Evolutionary conservation across 2,113 vertebrate genomes (phyloP).

Genomic region (Hirundichthys speculiger): DNA sequence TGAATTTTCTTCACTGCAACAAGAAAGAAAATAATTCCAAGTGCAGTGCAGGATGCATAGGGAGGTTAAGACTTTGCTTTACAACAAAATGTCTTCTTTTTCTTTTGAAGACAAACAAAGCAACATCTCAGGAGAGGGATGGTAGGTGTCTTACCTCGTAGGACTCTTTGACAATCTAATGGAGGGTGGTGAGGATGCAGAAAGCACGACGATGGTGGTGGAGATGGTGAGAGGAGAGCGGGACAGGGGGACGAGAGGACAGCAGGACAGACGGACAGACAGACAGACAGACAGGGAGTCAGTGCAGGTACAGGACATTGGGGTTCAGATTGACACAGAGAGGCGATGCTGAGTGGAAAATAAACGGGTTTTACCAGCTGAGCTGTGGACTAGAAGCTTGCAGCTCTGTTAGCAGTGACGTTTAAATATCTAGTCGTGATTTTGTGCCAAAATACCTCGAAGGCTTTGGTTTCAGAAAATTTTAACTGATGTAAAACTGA

Average conservation of each 20-base stretch:
- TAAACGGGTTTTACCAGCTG: neutral
- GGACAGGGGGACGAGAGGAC: constrained; percentile 80
- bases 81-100: too few relatives aligned
- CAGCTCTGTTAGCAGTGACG: constrained; percentile 4
- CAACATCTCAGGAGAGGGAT: constrained; percentile 70
- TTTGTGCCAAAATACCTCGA: too few relatives aligned
- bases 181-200: constrained; percentile 80
- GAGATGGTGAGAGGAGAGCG: constrained; percentile 76
- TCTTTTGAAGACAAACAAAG: neutral
- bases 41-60: too few relatives aligned
- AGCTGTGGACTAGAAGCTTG: constrained; percentile 10
- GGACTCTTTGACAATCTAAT: constrained; percentile 99
- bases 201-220: constrained; percentile 82
- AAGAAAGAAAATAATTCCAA: too few relatives aligned
- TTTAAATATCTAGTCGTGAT: neutral
- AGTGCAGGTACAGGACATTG: constrained; percentile 71
- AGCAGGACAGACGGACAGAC: constrained; percentile 60
- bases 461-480: neutral
- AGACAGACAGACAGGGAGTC: constrained; percentile 72
- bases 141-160: constrained; percentile 94
- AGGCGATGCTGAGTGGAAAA: constrained; percentile 27
- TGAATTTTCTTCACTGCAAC: too few relatives aligned
- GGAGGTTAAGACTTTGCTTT: too few relatives aligned
- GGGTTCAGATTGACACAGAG: constrained; percentile 66
- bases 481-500: neutral